phyloP scores from a whole-genome alignment of 1,140 invertebrate genomes.

The Drosophila bifasciata region DNA sequence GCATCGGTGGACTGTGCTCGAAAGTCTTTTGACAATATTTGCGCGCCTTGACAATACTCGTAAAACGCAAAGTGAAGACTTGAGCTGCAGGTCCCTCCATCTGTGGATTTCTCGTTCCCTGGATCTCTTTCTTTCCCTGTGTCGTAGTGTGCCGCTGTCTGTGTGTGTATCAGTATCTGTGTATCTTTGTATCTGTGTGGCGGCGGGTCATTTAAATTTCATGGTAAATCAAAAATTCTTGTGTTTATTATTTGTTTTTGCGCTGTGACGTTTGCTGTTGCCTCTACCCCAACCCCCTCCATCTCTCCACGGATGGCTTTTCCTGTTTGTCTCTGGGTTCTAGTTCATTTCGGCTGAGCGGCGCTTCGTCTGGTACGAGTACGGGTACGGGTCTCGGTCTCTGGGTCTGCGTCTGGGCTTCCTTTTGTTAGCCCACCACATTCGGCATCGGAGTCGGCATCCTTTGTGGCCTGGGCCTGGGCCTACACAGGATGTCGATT shows the following conservation, averaged over 20 bases:
- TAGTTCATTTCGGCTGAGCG: slow-evolving; percentile 59
- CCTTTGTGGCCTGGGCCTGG: slow-evolving; percentile 53
- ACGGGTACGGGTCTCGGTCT: neutral
- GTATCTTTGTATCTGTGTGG: slow-evolving; percentile 29
- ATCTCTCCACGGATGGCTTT: slow-evolving; percentile 11
- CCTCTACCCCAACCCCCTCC: too few species aligned
- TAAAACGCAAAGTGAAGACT: slow-evolving; percentile 77
- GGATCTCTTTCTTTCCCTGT: slow-evolving; percentile 5
- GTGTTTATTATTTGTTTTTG: slow-evolving; percentile 79
- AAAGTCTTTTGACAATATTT: slow-evolving; percentile 82
- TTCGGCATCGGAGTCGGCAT: slow-evolving; percentile 53
- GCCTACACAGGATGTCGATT: slow-evolving; percentile 73
- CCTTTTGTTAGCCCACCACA: slow-evolving; percentile 47
- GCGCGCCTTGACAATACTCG: slow-evolving; percentile 70
- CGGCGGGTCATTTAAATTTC: slow-evolving; percentile 77
- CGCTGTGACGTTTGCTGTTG: slow-evolving; percentile 8
- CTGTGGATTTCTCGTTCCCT: neutral
- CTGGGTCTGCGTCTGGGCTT: slow-evolving; percentile 12
- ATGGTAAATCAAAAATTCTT: slow-evolving; percentile 80
- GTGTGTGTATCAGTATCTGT: neutral
- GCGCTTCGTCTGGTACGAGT: slow-evolving; percentile 7
- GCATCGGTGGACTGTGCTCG: slow-evolving; percentile 9
- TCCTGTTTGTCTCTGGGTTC: slow-evolving; percentile 57
- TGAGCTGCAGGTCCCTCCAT: slow-evolving; percentile 31
- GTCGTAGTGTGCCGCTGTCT: too few species aligned